A percentile compares a stretch with the other conserved stretches of the same genome.
Evolutionary conservation across 2,888 invertebrate genomes (phyloP).

Genomic region (Synergus laeviventris): DNA sequence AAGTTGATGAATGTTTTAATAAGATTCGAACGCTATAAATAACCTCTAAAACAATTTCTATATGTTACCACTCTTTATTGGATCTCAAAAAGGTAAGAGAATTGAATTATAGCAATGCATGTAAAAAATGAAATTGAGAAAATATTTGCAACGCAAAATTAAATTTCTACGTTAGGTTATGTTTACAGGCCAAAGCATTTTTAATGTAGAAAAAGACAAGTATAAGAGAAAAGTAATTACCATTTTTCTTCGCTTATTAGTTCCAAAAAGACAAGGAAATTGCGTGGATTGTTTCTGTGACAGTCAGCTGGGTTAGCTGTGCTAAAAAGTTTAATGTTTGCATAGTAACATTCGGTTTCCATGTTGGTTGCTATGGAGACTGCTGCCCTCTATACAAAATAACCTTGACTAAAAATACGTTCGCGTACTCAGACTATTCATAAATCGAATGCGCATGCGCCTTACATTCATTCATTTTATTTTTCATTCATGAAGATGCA

Average conservation of each 20-base stretch:
- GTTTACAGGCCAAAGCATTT: background rate
- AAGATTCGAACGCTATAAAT: background rate
- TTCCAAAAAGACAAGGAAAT: background rate
- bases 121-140: background rate
- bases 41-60: background rate
- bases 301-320: background rate
- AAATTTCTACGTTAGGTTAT: slow-evolving; percentile 21
- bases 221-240: slow-evolving; percentile 8
- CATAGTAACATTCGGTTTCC: slow-evolving; percentile 20
- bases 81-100: background rate
- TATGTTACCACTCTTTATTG: background rate
- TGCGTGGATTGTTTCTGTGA: background rate
- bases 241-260: background rate
- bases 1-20: too few species aligned
- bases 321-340: slow-evolving; percentile 14
- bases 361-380: slow-evolving; percentile 43
- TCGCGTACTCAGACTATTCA: slow-evolving; percentile 21
- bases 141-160: background rate
- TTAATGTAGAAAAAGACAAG: background rate
- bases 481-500: background rate
- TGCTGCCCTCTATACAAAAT: slow-evolving; percentile 15
- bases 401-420: slow-evolving; percentile 7
- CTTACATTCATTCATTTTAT: background rate
- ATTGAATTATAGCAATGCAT: background rate
- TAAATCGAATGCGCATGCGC: background rate